Conservation (phyloP, 2,113 vertebrate genomes). For the Cynopterus brachyotis region DNA sequence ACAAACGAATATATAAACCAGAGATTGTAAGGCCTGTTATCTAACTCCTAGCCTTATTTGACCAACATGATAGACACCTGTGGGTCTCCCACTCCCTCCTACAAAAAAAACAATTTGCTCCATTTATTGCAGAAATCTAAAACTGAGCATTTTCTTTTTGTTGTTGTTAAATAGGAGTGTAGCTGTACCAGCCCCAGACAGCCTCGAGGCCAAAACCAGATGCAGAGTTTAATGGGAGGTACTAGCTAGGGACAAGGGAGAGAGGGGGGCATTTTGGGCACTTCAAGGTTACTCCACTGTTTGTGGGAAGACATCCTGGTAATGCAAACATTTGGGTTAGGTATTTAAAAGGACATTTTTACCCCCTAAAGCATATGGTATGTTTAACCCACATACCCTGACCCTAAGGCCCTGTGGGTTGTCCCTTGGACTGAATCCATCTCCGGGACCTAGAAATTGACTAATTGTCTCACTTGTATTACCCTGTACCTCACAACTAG, state of each 20-base stretch:
- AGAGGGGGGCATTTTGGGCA: background rate
- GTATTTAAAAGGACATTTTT: slow-evolving; percentile 64
- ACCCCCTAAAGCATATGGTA: slow-evolving; percentile 39
- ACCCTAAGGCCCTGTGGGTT: slow-evolving; percentile 59
- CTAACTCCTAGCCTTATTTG: slow-evolving; percentile 79
- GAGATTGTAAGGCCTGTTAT: slow-evolving; percentile 83
- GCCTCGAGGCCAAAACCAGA: slow-evolving; percentile 72
- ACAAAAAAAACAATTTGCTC: slow-evolving; percentile 70
- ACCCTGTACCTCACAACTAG: slow-evolving; percentile 67
- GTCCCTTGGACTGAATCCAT: slow-evolving; percentile 53
- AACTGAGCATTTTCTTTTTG: slow-evolving; percentile 48
- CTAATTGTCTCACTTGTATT: slow-evolving; percentile 64
- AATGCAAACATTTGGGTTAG: slow-evolving; percentile 73
- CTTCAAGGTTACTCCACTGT: background rate
- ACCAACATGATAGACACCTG: slow-evolving; percentile 65
- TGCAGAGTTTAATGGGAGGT: slow-evolving; percentile 43
- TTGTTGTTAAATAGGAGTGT: slow-evolving; percentile 48
- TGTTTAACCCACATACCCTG: slow-evolving; percentile 55
- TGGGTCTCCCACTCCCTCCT: slow-evolving; percentile 55
- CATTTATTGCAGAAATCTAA: slow-evolving; percentile 73
- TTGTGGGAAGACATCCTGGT: slow-evolving; percentile 59
- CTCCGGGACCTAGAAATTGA: slow-evolving; percentile 62
- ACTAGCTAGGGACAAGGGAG: background rate
- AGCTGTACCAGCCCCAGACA: slow-evolving; percentile 62
- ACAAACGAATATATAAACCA: slow-evolving; percentile 90